Evolutionary conservation across 2,797 vertebrate genomes (phyloP), one percentile per base, ranked within the genome.

Genomic region (Rhinogobio ventralis): DNA sequence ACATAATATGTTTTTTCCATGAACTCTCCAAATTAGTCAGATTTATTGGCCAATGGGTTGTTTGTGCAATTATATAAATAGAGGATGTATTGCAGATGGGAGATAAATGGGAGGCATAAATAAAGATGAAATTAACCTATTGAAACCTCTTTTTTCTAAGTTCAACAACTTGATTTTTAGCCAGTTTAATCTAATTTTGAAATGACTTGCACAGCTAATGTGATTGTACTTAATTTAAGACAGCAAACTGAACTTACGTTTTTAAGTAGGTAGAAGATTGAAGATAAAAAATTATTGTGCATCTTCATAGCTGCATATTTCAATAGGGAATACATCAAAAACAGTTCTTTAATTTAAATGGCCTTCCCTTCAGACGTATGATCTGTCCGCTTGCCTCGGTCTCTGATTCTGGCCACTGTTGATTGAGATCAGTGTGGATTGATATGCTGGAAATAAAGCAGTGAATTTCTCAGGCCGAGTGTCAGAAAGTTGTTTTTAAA

Each of bases 401-500:
- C 60, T 66, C 62, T 17, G 57, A 9, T 46, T 67, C 62, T 17
- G 7, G 1, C 2, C 13, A 5, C 45, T 79, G 46, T 25, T 36
- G 64, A 68, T 8, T 11, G 45, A 80, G 60, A 20, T 19, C 42
- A 6, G 45, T 39, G 20, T 25, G 46, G 46, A 75, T n/a, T 69
- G 64, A 81, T 51, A 36, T 23, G 60, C 57, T 64, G 75, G 39
- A 33, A 78, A 78, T 66, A 79, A 28, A 79, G 42, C 60, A 15
- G 60, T 17, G 15, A 6, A 23, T 49, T 49, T 66, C 60, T 66
- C 10, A 4, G 72, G 5, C 72, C 20, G 10, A 36, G 49, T 33
- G 72, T 30, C 53, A 53, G 51, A 76, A 17, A n/a, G 46, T 67
- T 60, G 51, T 84, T 72, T 81, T 73, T 81, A 46, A 66, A 82